phyloP scores from a whole-genome alignment of 2,113 vertebrate genomes.

The Gymnorhina tibicen region DNA sequence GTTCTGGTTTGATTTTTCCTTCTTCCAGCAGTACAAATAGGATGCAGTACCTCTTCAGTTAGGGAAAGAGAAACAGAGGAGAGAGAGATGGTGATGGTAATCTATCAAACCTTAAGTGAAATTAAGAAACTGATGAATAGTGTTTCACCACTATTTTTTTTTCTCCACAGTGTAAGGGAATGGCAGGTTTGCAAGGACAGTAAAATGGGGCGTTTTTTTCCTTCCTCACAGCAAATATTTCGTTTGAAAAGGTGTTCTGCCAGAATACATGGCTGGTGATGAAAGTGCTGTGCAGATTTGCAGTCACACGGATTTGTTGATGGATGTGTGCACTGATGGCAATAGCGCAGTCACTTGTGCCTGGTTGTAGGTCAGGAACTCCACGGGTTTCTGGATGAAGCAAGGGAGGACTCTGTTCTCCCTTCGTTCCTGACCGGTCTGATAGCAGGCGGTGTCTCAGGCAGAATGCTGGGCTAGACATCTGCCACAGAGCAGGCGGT shows the following conservation, averaged over 20 bases:
- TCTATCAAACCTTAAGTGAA: not conserved
- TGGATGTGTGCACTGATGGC: not conserved
- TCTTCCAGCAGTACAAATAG: not conserved
- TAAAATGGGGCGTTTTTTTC: not conserved
- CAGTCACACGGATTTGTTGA: not conserved
- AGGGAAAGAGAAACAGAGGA: not conserved
- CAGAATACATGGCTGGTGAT: not conserved
- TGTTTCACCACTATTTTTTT: not conserved
- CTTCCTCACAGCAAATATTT: not conserved
- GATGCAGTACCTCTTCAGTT: not conserved
- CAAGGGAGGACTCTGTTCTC: not conserved
- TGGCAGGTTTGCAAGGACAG: not conserved
- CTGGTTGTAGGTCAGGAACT: not conserved
- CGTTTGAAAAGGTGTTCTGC: fast-evolving
- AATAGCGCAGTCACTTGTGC: not conserved
- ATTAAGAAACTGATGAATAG: not conserved
- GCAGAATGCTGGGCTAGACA: not conserved
- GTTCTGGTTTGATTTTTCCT: not conserved
- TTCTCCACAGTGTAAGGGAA: not conserved
- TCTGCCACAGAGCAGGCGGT: not conserved
- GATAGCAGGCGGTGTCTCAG: not conserved
- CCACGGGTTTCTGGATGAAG: not conserved
- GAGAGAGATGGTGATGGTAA: not conserved
- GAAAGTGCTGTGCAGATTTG: not conserved
- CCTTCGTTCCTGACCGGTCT: not conserved